Evolutionary conservation across 2,113 vertebrate species (phyloP).

Genomic region (Hypanus sabinus): DNA sequence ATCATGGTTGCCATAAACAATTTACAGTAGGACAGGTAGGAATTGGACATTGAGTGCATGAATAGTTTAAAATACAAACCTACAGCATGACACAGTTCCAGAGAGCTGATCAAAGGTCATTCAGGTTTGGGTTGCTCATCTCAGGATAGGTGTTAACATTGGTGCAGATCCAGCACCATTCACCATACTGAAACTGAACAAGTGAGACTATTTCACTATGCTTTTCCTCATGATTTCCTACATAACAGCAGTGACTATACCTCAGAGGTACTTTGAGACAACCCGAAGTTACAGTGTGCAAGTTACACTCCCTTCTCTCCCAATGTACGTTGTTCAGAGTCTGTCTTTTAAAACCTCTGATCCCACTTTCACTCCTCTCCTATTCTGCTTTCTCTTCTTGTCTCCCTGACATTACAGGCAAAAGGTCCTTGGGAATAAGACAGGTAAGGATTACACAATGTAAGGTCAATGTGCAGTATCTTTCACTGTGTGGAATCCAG

Average conservation of each 20-base stretch:
- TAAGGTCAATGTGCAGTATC: not conserved
- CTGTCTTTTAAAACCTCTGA: not conserved
- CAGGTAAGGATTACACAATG: not conserved
- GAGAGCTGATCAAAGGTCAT: not conserved
- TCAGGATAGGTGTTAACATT: not conserved
- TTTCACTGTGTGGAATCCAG: not conserved
- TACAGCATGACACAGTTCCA: not conserved
- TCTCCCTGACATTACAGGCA: not conserved
- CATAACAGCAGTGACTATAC: no score
- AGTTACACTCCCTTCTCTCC: no score
- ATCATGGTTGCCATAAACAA: not conserved
- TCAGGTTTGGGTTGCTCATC: not conserved
- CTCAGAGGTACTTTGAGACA: no score
- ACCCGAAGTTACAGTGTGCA: no score
- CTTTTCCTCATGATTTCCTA: no score
- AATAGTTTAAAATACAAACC: not conserved
- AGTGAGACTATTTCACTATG: not conserved
- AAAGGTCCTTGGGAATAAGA: not conserved
- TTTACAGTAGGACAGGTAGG: not conserved
- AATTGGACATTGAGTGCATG: not conserved
- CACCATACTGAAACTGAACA: not conserved
- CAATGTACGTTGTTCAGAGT: not conserved
- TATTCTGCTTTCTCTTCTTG: not conserved
- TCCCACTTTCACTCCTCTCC: not conserved
- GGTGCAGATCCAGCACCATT: not conserved